Evolutionary conservation across 2,797 vertebrate species (phyloP), one percentile per base, ranked within the genome.

Genomic region (Tragelaphus eurycerus): DNA sequence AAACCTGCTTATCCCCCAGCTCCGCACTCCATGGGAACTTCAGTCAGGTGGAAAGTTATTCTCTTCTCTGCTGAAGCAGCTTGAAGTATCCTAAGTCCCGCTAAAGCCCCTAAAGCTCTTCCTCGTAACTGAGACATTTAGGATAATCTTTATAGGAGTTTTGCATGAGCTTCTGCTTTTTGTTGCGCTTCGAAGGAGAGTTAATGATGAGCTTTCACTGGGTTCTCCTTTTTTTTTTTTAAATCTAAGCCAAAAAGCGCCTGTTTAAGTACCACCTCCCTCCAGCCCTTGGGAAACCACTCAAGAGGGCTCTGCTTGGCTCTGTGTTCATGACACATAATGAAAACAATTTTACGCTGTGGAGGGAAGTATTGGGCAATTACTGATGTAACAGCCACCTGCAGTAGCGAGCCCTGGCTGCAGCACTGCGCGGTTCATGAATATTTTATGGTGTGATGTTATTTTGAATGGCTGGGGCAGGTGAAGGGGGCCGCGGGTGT

Each of bases 261-360:
- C 99, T 99, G 99, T 99, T 99, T 99, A 99, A 99, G 99, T 99
- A 99, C 99, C 99, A 99, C 99, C 99, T 99, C 99, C 99, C 99
- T 99, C 99, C 97, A 99, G 99, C 99, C 99, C 99, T 99, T 99
- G 99, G 99, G 99, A 99, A 99, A 99, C 99, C 99, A 99, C 99
- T 99, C 99, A 99, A 99, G 99, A 99, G 99, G 99, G 99, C 99
- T 99, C 99, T 99, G 99, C 99, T 99, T 99, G 99, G 99, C 99
- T 99, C 99, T 99, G 99, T 99, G 99, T 99, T 99, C 99, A 99
- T 99, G 99, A 99, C 99, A 99, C 99, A 99, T 99, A 99, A 99
- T 99, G 99, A 99, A 99, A 99, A 99, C 99, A 99, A 99, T 99
- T 99, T 99, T 99, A 99, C 99, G 99, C 99, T 99, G 99, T 98